Evolutionary conservation across 2,797 vertebrate species (phyloP), one percentile per base, ranked within the genome.

Genomic region (Poecilia velifera): DNA sequence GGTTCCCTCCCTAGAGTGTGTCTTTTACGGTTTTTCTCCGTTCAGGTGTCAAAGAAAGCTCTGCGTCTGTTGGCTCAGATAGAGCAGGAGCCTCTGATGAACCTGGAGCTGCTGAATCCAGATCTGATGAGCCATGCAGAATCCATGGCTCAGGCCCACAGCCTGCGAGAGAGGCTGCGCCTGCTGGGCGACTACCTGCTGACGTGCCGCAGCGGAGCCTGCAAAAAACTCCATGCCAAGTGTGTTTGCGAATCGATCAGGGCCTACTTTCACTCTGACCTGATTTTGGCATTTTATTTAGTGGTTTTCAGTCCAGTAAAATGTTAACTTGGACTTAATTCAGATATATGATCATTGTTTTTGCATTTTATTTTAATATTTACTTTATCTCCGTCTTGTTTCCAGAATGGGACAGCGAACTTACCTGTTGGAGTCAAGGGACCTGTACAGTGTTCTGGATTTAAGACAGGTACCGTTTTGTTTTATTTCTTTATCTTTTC

Each of bases 141-240:
- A 66, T 92, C 84, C 76, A 98, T 99, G 97, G 85, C 84, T 7
- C 90, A 90, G 71, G 94, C 96, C 10, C 91, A 91, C n/a, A 83
- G 9, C 68, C 95, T 96, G 85, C 93, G 98, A 43, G 95, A 97
- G 82, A 96, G 93, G 88, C 96, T 99, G 22, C 96, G 97, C 46
- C 95, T 99, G 46, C 93, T 99, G 31, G 98, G 97, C 0, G 98
- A 99, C 86, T 99, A 99, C 88, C 93, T 99, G 79, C 89, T 94
- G 77, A 94, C 97, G 85, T 99, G 98, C 89, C 97, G 98, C 84
- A 99, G 98, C 0, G 96, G 96, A 0, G 96, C 96, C 86, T 88
- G 96, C 82, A 97, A 97, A 92, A 96, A 96, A 5, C 88, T 96
- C 14, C 90, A 94, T 43, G 78, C 89, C 72, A 95, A 89, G 96